These are phyloP conservation scores for Galeruca laticollis DNA, from an alignment of 2,888 invertebrate species.

Conservation along the genomic window DNA sequence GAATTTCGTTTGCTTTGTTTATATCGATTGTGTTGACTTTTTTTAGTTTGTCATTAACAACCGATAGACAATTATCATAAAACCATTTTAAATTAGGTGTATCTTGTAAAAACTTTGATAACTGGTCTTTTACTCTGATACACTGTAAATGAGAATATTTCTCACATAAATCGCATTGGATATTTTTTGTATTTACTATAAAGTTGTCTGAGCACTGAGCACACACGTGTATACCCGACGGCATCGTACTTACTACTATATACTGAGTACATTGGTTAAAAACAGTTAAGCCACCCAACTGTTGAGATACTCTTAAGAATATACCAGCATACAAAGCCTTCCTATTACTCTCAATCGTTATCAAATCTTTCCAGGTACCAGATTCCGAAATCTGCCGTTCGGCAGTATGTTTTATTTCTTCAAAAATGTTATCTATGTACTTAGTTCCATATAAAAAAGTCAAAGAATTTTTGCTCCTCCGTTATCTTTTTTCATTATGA, in stretches of 20 bases:
- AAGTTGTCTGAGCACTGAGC: too few species aligned
- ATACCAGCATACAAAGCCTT: constrained; percentile 53
- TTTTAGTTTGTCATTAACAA: too few species aligned
- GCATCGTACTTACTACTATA: constrained; percentile 55
- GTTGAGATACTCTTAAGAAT: constrained; percentile 55
- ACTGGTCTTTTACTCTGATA: too few species aligned
- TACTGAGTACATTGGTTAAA: constrained; percentile 56
- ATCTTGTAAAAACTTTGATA: too few species aligned
- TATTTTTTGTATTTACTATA: too few species aligned
- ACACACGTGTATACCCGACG: constrained; percentile 16
- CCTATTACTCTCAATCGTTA: constrained; percentile 52
- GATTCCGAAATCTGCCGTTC: constrained; percentile 50
- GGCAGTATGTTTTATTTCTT: neutral
- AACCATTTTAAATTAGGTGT: too few species aligned
- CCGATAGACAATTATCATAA: too few species aligned
- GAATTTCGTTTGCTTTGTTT: too few species aligned
- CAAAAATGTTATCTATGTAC: neutral
- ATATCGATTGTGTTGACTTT: too few species aligned
- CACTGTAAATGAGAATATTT: too few species aligned
- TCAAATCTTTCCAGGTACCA: constrained; percentile 55
- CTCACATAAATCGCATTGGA: too few species aligned
- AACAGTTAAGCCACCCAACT: constrained; percentile 53
- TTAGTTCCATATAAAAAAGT: neutral
- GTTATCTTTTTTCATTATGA: constrained; percentile 49
- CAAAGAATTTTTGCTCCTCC: constrained; percentile 45